Base-by-base conservation (phyloP, 2,113 vertebrate species). In the Elgaria multicarinata region DNA sequence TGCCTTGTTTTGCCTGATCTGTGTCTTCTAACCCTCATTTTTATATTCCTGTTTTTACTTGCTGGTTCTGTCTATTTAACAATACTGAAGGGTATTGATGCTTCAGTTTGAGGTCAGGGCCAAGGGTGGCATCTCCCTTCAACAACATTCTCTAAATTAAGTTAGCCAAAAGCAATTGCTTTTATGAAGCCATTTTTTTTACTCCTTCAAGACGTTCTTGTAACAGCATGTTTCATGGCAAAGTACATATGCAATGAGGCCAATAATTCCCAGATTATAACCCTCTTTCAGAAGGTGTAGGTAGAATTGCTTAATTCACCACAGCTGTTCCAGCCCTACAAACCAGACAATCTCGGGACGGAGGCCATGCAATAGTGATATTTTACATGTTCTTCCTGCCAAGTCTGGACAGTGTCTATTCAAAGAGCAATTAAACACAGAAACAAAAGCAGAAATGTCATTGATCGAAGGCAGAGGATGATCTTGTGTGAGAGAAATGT, bases 161-260 rank as follows among this genome's bases (percentile, higher is more conserved):
- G 72, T 82, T 85, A 62, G 39, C 22, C 67, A 76, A 74, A 93
- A 93, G 62, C 55, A 85, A 79, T 12, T 20, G 46, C 24, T 86
- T 33, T 67, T 83, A 77, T 72, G 71, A 82, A 78, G 6, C 92
- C 64, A 89, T 64, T 87, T 46, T 87, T 46, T 67, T 66, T 44
- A 28, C 42, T 83, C 62, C 64, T 66, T 10, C 84, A 90, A 79
- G 78, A 78, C 91, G 77, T 67, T 92, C 90, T 90, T 91, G 87
- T 77, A 85, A 94, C 87, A 87, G n/a, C 74, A 90, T 83, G 62
- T 50, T 69, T 62, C 67, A 95, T 93, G 93, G 87, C 85, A 94
- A 91, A 83, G 82, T 89, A 90, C 53, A 71, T 82, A 0, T 85
- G 87, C 90, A 67, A 55, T 55, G 9, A 14, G 85, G 77, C 81